Evolutionary conservation across 2,888 invertebrate species (phyloP).

Genomic region (Aspidiotus destructor): DNA sequence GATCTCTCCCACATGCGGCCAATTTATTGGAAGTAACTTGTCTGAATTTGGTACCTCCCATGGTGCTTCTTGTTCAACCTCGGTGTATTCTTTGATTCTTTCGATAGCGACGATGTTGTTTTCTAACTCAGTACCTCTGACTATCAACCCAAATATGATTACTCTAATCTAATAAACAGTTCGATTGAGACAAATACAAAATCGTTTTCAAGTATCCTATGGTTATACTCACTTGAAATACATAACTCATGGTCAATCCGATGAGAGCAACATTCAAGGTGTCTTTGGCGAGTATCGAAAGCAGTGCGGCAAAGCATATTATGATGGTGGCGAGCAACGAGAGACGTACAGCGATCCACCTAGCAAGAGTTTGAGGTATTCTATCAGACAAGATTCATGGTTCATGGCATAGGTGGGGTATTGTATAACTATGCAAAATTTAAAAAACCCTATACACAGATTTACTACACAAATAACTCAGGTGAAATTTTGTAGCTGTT

Average conservation of each 20-base stretch:
- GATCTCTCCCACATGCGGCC: slow-evolving; percentile 76
- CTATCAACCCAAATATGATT: slow-evolving; percentile 92
- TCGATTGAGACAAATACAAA: too few relatives aligned
- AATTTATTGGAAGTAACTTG: slow-evolving; percentile 44
- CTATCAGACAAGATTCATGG: too few relatives aligned
- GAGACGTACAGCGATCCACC: slow-evolving; percentile 89
- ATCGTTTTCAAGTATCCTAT: too few relatives aligned
- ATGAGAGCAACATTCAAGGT: slow-evolving; percentile 64
- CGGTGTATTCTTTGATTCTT: slow-evolving; percentile 90
- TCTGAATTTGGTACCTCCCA: slow-evolving; percentile 8
- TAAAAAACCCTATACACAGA: too few relatives aligned
- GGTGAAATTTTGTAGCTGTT: too few relatives aligned
- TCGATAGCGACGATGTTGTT: slow-evolving; percentile 96
- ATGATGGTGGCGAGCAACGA: slow-evolving; percentile 95
- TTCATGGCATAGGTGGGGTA: too few relatives aligned
- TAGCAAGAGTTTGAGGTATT: slow-evolving; percentile 38
- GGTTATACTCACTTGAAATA: slow-evolving; percentile 58
- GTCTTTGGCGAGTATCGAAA: slow-evolving; percentile 73
- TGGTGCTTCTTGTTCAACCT: slow-evolving; percentile 54
- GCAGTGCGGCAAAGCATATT: slow-evolving; percentile 86
- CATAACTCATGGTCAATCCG: slow-evolving; percentile 81
- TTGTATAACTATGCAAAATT: too few relatives aligned
- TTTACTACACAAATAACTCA: slow-evolving; percentile 55
- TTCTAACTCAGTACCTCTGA: slow-evolving; percentile 94
- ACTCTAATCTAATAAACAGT: slow-evolving; percentile 60